A percentile compares a stretch with the other conserved stretches of the same genome.
phyloP scores from a whole-genome alignment of 1,140 invertebrate genomes.

The Chrysopa pallens region DNA sequence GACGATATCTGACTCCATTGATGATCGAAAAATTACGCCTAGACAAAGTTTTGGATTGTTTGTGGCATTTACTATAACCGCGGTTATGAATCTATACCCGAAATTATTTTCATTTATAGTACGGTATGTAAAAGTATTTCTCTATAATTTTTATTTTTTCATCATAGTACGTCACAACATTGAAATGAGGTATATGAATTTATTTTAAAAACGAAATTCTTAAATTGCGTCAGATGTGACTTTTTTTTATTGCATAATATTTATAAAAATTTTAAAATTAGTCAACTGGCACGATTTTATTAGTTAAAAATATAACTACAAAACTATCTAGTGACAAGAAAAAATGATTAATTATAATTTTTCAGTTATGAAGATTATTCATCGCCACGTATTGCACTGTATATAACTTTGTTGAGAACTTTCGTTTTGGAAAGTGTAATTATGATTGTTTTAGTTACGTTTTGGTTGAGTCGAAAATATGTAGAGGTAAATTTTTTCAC shows the following conservation, averaged over 20 bases:
- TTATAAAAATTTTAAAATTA: no score
- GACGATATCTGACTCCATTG: neutral
- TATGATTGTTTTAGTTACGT: slow-evolving; percentile 31
- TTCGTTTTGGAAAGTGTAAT: slow-evolving; percentile 35
- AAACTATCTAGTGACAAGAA: no score
- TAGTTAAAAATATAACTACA: no score
- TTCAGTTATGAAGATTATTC: slow-evolving; percentile 29
- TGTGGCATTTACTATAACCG: slow-evolving; percentile 12
- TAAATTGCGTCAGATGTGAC: no score
- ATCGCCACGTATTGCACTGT: slow-evolving; percentile 31
- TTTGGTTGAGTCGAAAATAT: slow-evolving; percentile 29
- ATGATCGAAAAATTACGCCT: slow-evolving; percentile 8
- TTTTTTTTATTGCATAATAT: no score
- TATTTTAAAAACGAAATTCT: no score
- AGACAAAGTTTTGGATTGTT: slow-evolving; percentile 13
- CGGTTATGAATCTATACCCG: slow-evolving; percentile 20
- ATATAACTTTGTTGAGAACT: slow-evolving; percentile 36
- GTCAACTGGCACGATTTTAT: no score
- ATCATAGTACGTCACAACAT: no score
- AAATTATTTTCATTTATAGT: slow-evolving; percentile 20
- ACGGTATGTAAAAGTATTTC: slow-evolving; percentile 16
- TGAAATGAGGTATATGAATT: no score
- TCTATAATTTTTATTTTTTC: no score
- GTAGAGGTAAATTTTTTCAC: slow-evolving; percentile 8
- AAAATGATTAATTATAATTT: no score